phyloP scores from a whole-genome alignment of 2,797 vertebrate species.

The Danio tinwini region DNA sequence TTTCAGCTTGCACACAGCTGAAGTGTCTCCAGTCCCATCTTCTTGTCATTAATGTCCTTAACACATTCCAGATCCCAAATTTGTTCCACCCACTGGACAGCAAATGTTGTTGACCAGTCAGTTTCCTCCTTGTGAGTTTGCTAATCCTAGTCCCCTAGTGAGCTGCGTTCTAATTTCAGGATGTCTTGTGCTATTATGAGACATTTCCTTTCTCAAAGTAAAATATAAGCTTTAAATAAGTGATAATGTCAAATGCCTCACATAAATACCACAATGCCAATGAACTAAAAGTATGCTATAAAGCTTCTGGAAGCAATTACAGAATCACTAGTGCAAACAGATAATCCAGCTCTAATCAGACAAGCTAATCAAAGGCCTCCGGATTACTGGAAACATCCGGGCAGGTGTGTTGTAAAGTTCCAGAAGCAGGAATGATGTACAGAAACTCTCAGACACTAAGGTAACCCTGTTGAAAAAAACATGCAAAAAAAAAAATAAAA shows the following conservation, averaged over 20 bases:
- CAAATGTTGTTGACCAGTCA: constrained; percentile 13
- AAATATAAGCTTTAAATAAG: constrained; percentile 1
- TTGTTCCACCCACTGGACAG: constrained; percentile 5
- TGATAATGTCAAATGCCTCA: not conserved
- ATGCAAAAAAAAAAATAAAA: no score
- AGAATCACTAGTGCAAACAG: not conserved
- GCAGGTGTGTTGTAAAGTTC: not conserved
- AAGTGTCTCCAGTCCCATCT: constrained; percentile 50
- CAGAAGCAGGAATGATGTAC: not conserved
- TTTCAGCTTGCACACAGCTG: constrained; percentile 52
- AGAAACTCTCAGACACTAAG: not conserved
- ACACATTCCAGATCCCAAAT: constrained; percentile 42
- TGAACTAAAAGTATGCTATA: not conserved
- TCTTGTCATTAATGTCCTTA: constrained; percentile 48
- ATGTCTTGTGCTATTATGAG: not conserved
- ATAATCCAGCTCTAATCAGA: not conserved
- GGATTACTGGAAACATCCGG: not conserved
- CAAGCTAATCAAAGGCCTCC: not conserved
- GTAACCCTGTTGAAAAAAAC: no score
- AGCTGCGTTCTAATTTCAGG: not conserved
- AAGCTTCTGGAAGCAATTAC: not conserved
- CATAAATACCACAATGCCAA: not conserved
- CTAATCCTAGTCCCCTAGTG: not conserved
- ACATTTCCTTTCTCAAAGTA: not conserved
- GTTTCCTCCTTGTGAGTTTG: constrained; percentile 1